Evolutionary conservation across 2,113 vertebrate genomes (phyloP), one percentile per base, ranked within the genome.

Genomic region (Chaenogobius annularis): DNA sequence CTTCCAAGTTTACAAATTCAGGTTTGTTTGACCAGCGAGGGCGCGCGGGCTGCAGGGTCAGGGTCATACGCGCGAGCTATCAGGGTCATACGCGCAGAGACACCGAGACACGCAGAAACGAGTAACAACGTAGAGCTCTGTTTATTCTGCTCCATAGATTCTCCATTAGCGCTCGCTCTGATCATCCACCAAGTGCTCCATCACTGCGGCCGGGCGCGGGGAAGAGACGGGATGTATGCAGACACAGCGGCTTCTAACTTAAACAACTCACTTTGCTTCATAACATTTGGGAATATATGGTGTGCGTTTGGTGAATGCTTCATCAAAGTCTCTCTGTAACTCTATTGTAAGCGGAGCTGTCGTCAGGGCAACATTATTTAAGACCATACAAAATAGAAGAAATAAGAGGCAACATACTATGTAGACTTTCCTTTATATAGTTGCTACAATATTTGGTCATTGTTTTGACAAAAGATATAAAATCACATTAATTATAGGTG

Each of bases 41-140:
- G 58, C 80, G 71, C 11, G 61, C 61, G 22, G 69, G 72, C 78
- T 76, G 64, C 74, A 46, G 80, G 83, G 87, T 87, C 78, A 82
- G 81, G 86, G 85, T 82, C 80, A 83, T 70, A 69, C 26, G 47
- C 43, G 52, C 70, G 72, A 69, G 69, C 81, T 85, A 88, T 87
- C 86, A 80, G 71, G n/a, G n/a, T n/a, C n/a, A n/a, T n/a, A 58
- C 71, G 70, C 70, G 83, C 85, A 83, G 82, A 78, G 22, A 20
- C 64, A 88, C 26, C 26, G 72, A 80, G 78, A n/a, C n/a, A n/a
- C n/a, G n/a, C n/a, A n/a, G 89, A 90, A 88, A 89, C 87, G n/a
- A n/a, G n/a, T n/a, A n/a, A 84, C 48, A 20, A 68, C 75, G 72
- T 66, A 73, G 77, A 87, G 68, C 80, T 85, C 70, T 86, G 87